Evolutionary conservation across 2,113 vertebrate genomes (phyloP), one percentile per base, ranked within the genome.

Genomic region (Xyliphius kryptos): DNA sequence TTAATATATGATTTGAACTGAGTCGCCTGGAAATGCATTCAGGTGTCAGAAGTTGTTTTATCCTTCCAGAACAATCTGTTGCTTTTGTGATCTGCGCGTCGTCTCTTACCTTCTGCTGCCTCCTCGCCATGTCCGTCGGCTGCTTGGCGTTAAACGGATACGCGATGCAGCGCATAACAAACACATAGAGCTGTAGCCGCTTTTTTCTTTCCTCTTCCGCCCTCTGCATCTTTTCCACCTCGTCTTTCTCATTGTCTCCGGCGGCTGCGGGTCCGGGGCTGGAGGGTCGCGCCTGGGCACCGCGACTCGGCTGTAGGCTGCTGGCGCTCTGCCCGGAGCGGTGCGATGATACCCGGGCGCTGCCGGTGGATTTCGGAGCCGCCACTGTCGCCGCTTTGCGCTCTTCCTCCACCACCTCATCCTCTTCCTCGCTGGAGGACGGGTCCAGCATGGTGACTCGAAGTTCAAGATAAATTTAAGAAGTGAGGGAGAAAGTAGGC

Each of bases 101-200:
- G 43, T n/a, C 5, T 69, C 84, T 76, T 88, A 97, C 95, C 95
- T 98, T 98, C 82, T 98, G 94, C 81, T 98, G 94, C 79, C 95
- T 86, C 70, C 94, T 85, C 77, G 94, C 92, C 95, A 97, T 97
- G 76, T 97, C 95, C 6, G 95, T n/a, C n/a, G n/a, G n/a, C n/a
- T n/a, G n/a, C n/a, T n/a, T n/a, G n/a, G n/a, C n/a, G n/a, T n/a
- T n/a, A 76, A 97, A 97, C 16, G 95, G 94, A 78, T 97, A 91
- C 14, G 94, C 94, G 77, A 97, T 95, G 83, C 94, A 97, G 76
- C 95, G 89, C 92, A 95, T 95, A 70, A 97, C 93, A 82, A 97
- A 97, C 77, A 97, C 95, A 32, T 97, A 97, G 19, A 97, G 88
- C 88, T 97, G 95, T 78, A 97, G 90, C 76, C 89, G 86, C 86